Evolutionary conservation across 2,797 vertebrate species (phyloP).

Genomic region (Girardinus metallicus): DNA sequence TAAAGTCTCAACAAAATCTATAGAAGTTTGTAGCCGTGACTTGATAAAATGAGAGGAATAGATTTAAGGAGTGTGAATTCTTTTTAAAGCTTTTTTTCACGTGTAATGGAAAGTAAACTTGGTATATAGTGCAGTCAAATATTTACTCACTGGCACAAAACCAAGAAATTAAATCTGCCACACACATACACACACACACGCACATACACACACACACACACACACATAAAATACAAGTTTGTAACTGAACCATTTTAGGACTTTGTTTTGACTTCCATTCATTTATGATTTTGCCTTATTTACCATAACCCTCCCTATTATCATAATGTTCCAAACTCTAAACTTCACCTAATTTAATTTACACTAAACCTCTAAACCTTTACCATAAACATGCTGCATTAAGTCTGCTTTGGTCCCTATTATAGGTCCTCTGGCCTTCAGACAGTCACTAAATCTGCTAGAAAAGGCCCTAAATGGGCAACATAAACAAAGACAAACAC

Average conservation of each 20-base stretch:
- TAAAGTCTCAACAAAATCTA: neutral
- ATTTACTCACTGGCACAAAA: conserved; percentile 28
- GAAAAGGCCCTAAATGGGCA: neutral
- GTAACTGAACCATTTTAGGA: neutral
- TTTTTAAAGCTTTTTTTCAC: neutral
- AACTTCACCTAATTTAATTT: neutral
- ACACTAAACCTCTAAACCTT: neutral
- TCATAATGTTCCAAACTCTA: neutral
- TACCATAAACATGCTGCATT: neutral
- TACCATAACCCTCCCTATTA: neutral
- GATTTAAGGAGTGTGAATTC: neutral
- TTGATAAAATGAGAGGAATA: neutral
- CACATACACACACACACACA: neutral
- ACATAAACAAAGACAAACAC: neutral
- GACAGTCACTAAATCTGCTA: neutral
- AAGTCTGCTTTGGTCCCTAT: neutral
- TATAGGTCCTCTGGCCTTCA: neutral
- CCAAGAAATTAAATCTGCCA: conserved; percentile 11
- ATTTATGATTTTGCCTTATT: neutral
- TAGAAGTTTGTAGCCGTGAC: neutral
- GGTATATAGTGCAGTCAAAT: conserved; percentile 9
- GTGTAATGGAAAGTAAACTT: conserved; percentile 4
- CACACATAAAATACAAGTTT: neutral
- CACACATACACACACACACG: too few relatives aligned
- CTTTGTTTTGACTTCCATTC: neutral